Evolutionary conservation across 92 coral and sea anemone species (phyloP), one percentile per base, ranked within the genome.

Genomic region (Parazoanthus darwini): DNA sequence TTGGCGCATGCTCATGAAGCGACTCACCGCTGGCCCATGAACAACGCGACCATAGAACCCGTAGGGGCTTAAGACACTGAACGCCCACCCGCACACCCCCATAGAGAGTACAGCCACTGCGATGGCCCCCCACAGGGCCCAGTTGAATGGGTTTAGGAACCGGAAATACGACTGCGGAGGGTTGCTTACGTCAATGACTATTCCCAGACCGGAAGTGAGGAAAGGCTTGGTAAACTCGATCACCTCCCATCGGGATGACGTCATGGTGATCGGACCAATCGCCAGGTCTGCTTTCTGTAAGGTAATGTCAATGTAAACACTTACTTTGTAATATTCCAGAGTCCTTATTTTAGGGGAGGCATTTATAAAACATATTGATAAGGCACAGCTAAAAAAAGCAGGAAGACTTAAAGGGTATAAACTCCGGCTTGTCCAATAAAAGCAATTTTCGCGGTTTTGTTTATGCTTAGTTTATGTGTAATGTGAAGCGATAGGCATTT

Each of bases 151-250:
- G 46, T 29, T 74, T n/a, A 74, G 48, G 79, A 74, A 74, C 79
- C 79, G 79, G 79, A 74, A 74, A 50, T 36, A 74, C 8, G 79
- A 74, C 46, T 74, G 79, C 0, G 50, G 79, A 37, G 46, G 46
- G 38, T 76, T 20, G 71, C 74, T 46, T 13, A 51, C 46, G 63
- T 23, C 37, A 29, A 78, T 18, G 5, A 87, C 76, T 56, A 74
- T 74, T 74, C 79, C 79, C 7, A 74, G 79, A 36, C 65, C 38
- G 46, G 92, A 56, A 63, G 90, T 90, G 88, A 93, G 75, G 85
- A 82, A 93, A 0, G 96, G 94, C 75, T 93, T 91, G 23, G 94
- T 93, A 77, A 93, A 93, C 81, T 90, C 94, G 33, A 93, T 86
- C 56, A 85, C 96, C 72, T 79, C 70, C 82, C 88, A 90, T 20